Evolutionary conservation across 2,888 invertebrate genomes (phyloP).

Genomic region (Stenodera caucasica): DNA sequence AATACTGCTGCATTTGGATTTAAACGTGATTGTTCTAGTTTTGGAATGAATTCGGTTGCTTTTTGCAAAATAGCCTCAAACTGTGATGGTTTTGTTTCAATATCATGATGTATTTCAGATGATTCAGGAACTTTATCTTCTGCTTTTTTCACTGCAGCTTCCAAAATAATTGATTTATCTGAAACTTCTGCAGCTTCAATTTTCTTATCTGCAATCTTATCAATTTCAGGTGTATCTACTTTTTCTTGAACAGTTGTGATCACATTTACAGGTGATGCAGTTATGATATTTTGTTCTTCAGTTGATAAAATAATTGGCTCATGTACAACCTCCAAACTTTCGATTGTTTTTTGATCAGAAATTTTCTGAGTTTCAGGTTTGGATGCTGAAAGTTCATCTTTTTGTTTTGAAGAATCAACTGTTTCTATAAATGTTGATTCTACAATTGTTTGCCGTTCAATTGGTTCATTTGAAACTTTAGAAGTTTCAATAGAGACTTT

Average conservation of each 20-base stretch:
- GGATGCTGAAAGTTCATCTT: conserved; percentile 16
- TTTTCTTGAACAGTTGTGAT: conserved; percentile 8
- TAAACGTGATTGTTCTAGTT: conserved; percentile 45
- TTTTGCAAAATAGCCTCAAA: conserved; percentile 7
- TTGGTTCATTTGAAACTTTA: too few species aligned
- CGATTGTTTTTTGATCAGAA: too few species aligned
- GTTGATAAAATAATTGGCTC: conserved; percentile 40
- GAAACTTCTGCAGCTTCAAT: conserved; percentile 35
- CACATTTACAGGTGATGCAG: too few species aligned
- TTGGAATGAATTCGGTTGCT: conserved; percentile 49
- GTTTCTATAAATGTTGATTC: too few species aligned
- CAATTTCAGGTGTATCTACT: too few species aligned
- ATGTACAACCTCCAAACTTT: conserved; percentile 49
- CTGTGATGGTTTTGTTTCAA: conserved; percentile 16
- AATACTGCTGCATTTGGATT: conserved; percentile 54
- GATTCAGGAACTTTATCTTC: conserved; percentile 28
- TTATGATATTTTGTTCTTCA: too few species aligned
- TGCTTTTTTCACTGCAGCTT: conserved; percentile 40
- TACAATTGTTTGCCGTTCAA: too few species aligned
- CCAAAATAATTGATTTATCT: conserved; percentile 42
- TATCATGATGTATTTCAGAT: conserved; percentile 11
- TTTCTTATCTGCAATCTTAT: too few species aligned
- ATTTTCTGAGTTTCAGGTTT: too few species aligned
- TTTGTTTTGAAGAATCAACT: conserved; percentile 9
- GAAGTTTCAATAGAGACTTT: background rate